Conservation (phyloP, 64 coral and sea anemone genomes). For the Cladopsammia gracilis region DNA sequence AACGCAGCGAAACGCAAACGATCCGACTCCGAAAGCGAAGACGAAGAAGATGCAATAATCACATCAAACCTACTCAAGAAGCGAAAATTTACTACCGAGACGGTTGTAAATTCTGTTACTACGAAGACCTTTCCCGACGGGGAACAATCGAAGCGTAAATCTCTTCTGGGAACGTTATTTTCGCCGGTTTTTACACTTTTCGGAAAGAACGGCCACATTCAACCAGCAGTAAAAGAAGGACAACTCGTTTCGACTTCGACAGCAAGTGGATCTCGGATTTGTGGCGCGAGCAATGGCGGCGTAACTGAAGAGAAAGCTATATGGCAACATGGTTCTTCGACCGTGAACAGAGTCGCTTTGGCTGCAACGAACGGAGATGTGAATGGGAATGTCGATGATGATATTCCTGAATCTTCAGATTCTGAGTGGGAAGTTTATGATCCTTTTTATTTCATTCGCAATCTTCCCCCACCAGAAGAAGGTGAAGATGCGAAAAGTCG, state of each 20-base stretch:
- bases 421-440: constrained; percentile 90
- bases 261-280: constrained; percentile 34
- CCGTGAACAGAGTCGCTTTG: constrained; percentile 53
- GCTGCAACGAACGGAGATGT: constrained; percentile 77
- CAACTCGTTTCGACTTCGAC: constrained; percentile 31
- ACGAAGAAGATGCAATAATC: constrained; percentile 92
- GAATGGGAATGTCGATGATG: constrained; percentile 96
- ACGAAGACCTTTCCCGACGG: constrained; percentile 36
- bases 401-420: constrained; percentile 51
- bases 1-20: constrained; percentile 70
- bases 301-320: constrained; percentile 10
- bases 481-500: constrained; percentile 87
- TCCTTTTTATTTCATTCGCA: constrained; percentile 96
- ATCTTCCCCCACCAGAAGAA: constrained; percentile 93
- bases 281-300: constrained; percentile 68
- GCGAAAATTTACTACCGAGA: constrained; percentile 95
- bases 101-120: constrained; percentile 68
- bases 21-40: constrained; percentile 75
- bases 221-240: constrained; percentile 70
- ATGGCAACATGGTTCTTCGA: constrained; percentile 58
- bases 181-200: constrained; percentile 98
- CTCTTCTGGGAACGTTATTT: constrained; percentile 94
- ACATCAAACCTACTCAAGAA: constrained; percentile 95
- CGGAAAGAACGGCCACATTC: constrained; percentile 96
- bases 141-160: constrained; percentile 76